Base-by-base conservation (phyloP, 2,888 invertebrate species). In the Carterocephalus palaemon region DNA sequence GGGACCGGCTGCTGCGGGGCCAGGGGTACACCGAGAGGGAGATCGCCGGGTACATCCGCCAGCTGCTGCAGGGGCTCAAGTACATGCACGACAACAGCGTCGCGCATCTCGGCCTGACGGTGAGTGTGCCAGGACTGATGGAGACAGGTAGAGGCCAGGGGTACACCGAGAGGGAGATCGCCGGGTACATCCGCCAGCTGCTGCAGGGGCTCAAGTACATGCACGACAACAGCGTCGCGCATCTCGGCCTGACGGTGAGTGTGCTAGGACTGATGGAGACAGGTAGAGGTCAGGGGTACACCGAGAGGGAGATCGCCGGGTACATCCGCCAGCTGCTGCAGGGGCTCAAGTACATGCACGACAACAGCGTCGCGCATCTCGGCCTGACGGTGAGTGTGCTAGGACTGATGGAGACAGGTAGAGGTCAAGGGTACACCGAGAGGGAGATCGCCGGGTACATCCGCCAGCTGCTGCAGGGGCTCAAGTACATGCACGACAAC, bases 71-170 rank as follows among this genome's bases (percentile, higher is more conserved):
- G 63, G 97, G 95, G 0, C 78, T 99, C 51, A 93, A 96, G 59
- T 92, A 97, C 67, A 95, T 99, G 93, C 98, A 99, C 70, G 92
- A 92, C 41, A 89, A 92, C 64, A 93, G 93, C 55, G 92, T 96
- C 57, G 96, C 94, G 0, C 98, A 99, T 79, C 91, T 98, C 68
- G 97, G 98, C 16, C 88, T 99, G 6, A 97, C 96, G 73, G 97
- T 97, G 75, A 88, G 89, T 60, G n/a, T n/a, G n/a, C n/a, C n/a
- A n/a, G n/a, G n/a, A n/a, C n/a, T n/a, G n/a, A n/a, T n/a, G n/a
- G n/a, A n/a, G n/a, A n/a, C n/a, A n/a, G n/a, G n/a, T n/a, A n/a
- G 88, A 47, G 88, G 89, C 42, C 89, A 92, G 40, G 91, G 91
- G 38, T 94, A 95, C 70, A 93, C 93, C 0, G 99, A 99, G 83